phyloP scores from a whole-genome alignment of 2,113 vertebrate genomes.

The Halcyon malimbica region DNA sequence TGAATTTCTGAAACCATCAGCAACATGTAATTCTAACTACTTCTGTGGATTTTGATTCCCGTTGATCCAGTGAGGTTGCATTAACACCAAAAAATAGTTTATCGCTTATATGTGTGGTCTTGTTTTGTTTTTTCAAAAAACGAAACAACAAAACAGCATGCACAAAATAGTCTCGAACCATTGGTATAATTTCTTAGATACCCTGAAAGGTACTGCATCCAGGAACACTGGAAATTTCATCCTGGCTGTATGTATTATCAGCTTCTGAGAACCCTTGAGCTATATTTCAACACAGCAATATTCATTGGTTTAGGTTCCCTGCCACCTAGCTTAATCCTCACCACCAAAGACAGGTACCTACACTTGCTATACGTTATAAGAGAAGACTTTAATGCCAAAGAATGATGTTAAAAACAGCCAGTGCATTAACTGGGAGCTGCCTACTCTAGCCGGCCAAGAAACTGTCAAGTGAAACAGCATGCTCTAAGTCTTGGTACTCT shows the following conservation, averaged over 20 bases:
- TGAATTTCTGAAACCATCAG: background rate
- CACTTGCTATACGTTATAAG: background rate
- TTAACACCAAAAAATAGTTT: background rate
- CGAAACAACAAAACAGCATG: background rate
- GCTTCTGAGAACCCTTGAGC: background rate
- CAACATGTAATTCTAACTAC: background rate
- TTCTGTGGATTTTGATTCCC: background rate
- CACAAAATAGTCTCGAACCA: background rate
- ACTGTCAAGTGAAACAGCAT: background rate
- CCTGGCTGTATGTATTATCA: background rate
- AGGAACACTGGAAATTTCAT: background rate
- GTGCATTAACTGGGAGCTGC: slow-evolving; percentile 48
- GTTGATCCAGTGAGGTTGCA: background rate
- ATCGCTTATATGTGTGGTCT: too few relatives aligned
- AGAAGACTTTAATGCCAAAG: slow-evolving; percentile 3
- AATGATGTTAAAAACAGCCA: slow-evolving; percentile 11
- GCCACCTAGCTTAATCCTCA: background rate
- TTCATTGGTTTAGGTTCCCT: background rate
- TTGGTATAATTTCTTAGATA: background rate
- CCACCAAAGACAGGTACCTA: background rate
- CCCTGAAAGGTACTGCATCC: background rate
- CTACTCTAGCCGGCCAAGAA: background rate
- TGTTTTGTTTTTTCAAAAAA: background rate
- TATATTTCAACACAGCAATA: background rate
- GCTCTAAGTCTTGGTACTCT: background rate